A percentile compares a stretch with the other conserved stretches of the same genome.
phyloP scores from a whole-genome alignment of 92 coral and sea anemone species.

The Pocillopora grandis region DNA sequence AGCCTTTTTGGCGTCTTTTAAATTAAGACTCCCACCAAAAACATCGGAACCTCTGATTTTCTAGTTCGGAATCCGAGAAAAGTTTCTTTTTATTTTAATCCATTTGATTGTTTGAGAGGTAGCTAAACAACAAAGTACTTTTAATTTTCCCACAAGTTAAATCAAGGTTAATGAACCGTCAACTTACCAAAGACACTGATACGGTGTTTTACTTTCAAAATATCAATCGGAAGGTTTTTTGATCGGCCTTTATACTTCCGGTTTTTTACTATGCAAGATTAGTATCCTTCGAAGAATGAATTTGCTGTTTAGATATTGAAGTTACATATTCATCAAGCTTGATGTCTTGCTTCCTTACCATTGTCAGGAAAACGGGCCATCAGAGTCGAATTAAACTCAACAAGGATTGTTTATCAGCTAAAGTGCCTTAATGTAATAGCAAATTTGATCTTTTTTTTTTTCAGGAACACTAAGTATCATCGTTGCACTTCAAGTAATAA shows the following conservation, averaged over 20 bases:
- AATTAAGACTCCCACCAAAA: conserved; percentile 2
- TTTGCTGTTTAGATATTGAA: neutral
- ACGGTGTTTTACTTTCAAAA: neutral
- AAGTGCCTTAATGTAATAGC: no score
- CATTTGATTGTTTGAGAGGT: neutral
- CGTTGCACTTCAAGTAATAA: conserved; percentile 44
- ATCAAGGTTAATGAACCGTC: neutral
- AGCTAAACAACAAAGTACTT: no score
- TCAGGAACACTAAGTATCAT: conserved; percentile 36
- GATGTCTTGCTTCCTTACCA: neutral
- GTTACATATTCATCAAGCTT: conserved; percentile 10
- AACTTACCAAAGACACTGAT: neutral
- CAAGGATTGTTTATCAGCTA: no score
- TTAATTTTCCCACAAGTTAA: neutral
- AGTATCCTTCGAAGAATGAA: conserved; percentile 11
- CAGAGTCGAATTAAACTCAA: no score
- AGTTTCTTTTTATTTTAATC: neutral
- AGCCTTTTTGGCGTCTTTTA: neutral
- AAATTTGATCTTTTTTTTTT: neutral
- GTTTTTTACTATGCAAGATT: neutral
- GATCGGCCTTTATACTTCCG: neutral
- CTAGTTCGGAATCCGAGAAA: neutral
- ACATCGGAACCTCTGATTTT: neutral
- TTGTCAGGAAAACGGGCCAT: no score
- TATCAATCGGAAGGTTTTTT: neutral